A percentile compares a stretch with the other conserved stretches of the same genome.
Conservation (phyloP, 2,888 invertebrate genomes). For the Lochmaea crataegi region DNA sequence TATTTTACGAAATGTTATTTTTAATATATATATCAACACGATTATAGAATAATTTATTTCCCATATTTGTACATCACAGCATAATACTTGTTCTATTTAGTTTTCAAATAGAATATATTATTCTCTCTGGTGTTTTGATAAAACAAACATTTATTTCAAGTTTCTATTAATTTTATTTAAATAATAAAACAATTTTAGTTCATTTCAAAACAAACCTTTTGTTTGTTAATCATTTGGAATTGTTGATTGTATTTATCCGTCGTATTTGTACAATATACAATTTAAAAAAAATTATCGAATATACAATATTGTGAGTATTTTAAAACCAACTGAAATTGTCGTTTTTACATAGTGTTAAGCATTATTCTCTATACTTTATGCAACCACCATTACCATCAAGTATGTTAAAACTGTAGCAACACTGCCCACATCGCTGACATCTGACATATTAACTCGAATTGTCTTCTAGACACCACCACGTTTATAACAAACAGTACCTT, state of each 20-base stretch:
- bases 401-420: too few relatives aligned
- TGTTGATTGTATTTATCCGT: slow-evolving; percentile 7
- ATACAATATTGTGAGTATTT: too few relatives aligned
- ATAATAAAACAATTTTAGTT: slow-evolving; percentile 29
- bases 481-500: too few relatives aligned
- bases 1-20: slow-evolving; percentile 15
- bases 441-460: too few relatives aligned
- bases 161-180: slow-evolving; percentile 36
- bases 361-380: too few relatives aligned
- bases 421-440: too few relatives aligned
- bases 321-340: too few relatives aligned
- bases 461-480: too few relatives aligned
- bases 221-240: slow-evolving; percentile 30
- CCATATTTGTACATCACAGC: slow-evolving; percentile 21
- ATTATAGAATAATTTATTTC: slow-evolving; percentile 29
- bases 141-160: slow-evolving; percentile 24
- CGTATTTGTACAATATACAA: neutral
- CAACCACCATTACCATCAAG: too few relatives aligned
- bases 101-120: slow-evolving; percentile 26
- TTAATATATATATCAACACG: slow-evolving; percentile 21
- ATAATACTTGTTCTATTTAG: slow-evolving; percentile 26
- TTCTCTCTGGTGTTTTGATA: slow-evolving; percentile 22
- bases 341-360: too few relatives aligned
- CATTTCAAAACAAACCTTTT: slow-evolving; percentile 24
- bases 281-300: neutral